Evolutionary conservation across 2,888 invertebrate species (phyloP).

Genomic region (Patella depressa): DNA sequence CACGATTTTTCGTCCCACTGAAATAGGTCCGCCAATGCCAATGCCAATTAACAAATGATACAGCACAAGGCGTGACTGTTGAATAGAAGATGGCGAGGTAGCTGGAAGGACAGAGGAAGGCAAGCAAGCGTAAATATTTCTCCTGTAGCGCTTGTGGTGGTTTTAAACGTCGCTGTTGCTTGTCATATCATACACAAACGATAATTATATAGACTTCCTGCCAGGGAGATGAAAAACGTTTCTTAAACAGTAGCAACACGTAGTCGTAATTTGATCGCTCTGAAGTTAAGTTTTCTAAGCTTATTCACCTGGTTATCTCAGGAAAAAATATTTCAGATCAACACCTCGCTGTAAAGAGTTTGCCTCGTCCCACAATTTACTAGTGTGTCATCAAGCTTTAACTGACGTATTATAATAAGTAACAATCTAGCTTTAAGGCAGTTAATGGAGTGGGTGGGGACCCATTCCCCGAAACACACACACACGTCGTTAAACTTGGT

Average conservation of each 20-base stretch:
- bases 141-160: not conserved
- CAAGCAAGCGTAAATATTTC: slow-evolving; percentile 5
- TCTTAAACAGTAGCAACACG: slow-evolving; percentile 9
- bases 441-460: too few species aligned
- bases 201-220: slow-evolving; percentile 2
- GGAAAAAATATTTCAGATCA: not conserved
- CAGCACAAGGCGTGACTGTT: not conserved
- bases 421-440: too few species aligned
- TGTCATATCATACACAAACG: not conserved
- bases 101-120: not conserved
- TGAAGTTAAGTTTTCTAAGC: not conserved
- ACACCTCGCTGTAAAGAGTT: not conserved
- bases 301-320: not conserved
- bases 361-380: too few species aligned
- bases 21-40: not conserved
- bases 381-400: too few species aligned
- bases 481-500: too few species aligned
- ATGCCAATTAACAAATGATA: slow-evolving; percentile 1
- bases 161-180: not conserved
- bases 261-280: slow-evolving; percentile 3
- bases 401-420: too few species aligned
- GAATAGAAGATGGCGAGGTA: slow-evolving; percentile 4
- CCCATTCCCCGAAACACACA: too few species aligned
- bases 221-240: not conserved
- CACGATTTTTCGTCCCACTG: slow-evolving; percentile 1